Evolutionary conservation across 2,888 invertebrate genomes (phyloP).

Genomic region (Chrysolina oricalcia): DNA sequence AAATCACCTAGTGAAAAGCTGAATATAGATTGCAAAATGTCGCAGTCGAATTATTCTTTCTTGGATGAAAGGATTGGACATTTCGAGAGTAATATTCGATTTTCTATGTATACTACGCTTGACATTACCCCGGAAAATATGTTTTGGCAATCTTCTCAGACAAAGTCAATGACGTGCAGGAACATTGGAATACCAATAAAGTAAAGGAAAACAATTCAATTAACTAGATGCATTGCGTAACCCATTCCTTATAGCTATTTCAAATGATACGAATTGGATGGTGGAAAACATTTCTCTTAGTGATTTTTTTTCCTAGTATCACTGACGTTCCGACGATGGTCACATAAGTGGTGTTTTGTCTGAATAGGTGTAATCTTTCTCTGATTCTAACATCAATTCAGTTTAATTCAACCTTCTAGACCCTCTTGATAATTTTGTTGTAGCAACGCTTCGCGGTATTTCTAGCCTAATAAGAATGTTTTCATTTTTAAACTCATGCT

Average conservation of each 20-base stretch:
- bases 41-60: not conserved
- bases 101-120: not conserved
- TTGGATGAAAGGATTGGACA: not conserved
- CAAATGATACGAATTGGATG: not conserved
- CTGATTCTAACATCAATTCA: too few relatives aligned
- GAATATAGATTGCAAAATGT: not conserved
- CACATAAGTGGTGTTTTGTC: too few relatives aligned
- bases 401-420: too few relatives aligned
- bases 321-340: not conserved
- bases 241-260: not conserved
- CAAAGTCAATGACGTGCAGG: not conserved
- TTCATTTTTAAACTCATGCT: too few relatives aligned
- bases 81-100: not conserved
- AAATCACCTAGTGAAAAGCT: too few relatives aligned
- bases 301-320: not conserved
- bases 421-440: too few relatives aligned
- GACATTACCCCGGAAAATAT: not conserved
- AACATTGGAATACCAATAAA: not conserved
- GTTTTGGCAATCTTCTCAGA: not conserved
- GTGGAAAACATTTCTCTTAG: not conserved
- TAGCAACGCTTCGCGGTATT: too few relatives aligned
- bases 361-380: too few relatives aligned
- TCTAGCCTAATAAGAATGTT: too few relatives aligned
- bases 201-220: constrained; percentile 11
- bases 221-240: not conserved